A percentile compares a stretch with the other conserved stretches of the same genome.
Conservation (phyloP, 2,888 invertebrate genomes). For the Elgonia sp. region DNA sequence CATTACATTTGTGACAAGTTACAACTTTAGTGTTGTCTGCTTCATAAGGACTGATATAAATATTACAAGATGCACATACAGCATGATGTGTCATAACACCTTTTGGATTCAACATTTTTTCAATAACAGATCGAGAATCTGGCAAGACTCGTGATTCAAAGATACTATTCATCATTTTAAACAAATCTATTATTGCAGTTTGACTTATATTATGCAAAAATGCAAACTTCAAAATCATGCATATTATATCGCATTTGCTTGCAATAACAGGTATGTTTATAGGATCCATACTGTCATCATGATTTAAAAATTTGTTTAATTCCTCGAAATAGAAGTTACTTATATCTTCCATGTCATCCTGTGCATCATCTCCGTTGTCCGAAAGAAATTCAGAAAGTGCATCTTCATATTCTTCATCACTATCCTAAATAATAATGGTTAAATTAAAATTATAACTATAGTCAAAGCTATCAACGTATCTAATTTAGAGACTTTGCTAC, state of each 20-base stretch:
- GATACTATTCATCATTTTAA: conserved; percentile 62
- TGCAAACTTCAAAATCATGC: conserved; percentile 26
- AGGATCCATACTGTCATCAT: background rate
- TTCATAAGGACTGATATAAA: conserved; percentile 26
- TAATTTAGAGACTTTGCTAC: no score
- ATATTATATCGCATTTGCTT: conserved; percentile 38
- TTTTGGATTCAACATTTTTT: conserved; percentile 63
- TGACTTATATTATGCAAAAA: conserved; percentile 37
- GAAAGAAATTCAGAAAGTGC: conserved; percentile 12
- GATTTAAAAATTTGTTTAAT: conserved; percentile 2
- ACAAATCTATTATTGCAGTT: conserved; percentile 62
- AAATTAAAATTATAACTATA: no score
- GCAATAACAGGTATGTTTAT: conserved; percentile 16
- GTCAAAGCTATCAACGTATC: no score
- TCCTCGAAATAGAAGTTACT: background rate
- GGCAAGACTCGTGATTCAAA: conserved; percentile 49
- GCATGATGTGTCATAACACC: conserved; percentile 61
- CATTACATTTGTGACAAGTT: conserved; percentile 23
- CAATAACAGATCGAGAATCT: conserved; percentile 53
- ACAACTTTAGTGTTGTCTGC: conserved; percentile 16
- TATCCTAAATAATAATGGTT: background rate
- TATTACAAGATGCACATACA: conserved; percentile 55
- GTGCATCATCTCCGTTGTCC: conserved; percentile 6
- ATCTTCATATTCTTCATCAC: conserved; percentile 9
- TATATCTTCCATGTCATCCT: background rate